Base-by-base conservation (phyloP, 2,888 invertebrate genomes). In the Caenorhabditis sp. region DNA sequence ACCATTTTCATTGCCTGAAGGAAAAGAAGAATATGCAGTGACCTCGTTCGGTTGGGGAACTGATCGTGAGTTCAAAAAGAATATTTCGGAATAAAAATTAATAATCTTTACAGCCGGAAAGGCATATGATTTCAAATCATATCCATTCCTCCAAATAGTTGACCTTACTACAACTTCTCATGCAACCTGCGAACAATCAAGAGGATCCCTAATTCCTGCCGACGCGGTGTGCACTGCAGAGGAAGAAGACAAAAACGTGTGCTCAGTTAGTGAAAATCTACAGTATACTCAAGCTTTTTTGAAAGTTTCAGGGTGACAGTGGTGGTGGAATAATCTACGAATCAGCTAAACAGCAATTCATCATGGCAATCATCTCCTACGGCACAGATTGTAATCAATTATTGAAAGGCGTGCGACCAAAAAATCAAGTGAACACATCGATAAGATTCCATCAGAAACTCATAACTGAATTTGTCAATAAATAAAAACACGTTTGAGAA, bases 11-110 rank as follows among this genome's bases (percentile, higher is more conserved):
- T n/a, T 54, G 0, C 31, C 43, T 1, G 3, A 20, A 12, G 49
- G 56, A 14, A 31, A 31, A n/a, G 12, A 54, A 2, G 59, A 26
- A 21, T 12, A 26, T 36, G 60, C 49, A 21, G 66, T 72, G 20
- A 72, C 61, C 1, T 64, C 72, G 2, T 72, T 72, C 23, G 72
- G 72, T 59, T 72, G 72, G 72, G 72, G 72, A 17, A 57, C 67
- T 20, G 72, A 72, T 53, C 72, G 43, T 60, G 17, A 25, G 20
- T 10, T 14, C 8, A 10, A 26, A 43, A 17, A 43, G n/a, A 43
- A 10, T 43, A 43, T 43, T 12, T 21, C 21, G 1, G 21, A 14
- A 21, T 53, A 10, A 2, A 53, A 8, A 21, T 20, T 53, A 53
- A 21, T 21, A 5, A 4, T 5, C 4, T 53, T 25, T 25, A 8